Evolutionary conservation across 2,888 invertebrate species (phyloP).

Genomic region (Galerucella calmariensis): DNA sequence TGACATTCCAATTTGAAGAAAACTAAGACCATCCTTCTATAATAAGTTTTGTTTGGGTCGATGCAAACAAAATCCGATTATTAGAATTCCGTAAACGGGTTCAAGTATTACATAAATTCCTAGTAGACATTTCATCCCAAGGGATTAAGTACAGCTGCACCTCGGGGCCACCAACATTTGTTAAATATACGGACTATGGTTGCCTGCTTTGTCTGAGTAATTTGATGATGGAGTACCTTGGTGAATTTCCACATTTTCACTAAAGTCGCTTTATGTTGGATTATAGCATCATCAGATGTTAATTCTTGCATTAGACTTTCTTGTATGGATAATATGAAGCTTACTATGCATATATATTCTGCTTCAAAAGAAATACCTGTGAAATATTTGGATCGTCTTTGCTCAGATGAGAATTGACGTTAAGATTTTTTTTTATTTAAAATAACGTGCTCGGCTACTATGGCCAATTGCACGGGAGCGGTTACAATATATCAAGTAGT

Average conservation of each 20-base stretch:
- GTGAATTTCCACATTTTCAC: not conserved
- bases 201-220: not conserved
- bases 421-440: too few species aligned
- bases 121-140: constrained; percentile 26
- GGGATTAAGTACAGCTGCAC: constrained; percentile 17
- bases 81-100: constrained; percentile 27
- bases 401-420: too few species aligned
- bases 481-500: too few species aligned
- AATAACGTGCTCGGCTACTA: too few species aligned
- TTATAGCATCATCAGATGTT: too few species aligned
- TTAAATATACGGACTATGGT: not conserved
- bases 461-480: too few species aligned
- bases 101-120: constrained; percentile 39
- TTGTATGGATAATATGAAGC: too few species aligned
- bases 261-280: too few species aligned
- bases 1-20: not conserved
- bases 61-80: constrained; percentile 24
- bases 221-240: not conserved
- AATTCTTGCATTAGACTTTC: too few species aligned
- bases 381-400: too few species aligned
- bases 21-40: not conserved
- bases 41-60: not conserved
- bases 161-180: not conserved
- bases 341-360: too few species aligned
- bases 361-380: too few species aligned